Conservation (phyloP, 2,888 invertebrate genomes). For the Leucophenga montana region DNA sequence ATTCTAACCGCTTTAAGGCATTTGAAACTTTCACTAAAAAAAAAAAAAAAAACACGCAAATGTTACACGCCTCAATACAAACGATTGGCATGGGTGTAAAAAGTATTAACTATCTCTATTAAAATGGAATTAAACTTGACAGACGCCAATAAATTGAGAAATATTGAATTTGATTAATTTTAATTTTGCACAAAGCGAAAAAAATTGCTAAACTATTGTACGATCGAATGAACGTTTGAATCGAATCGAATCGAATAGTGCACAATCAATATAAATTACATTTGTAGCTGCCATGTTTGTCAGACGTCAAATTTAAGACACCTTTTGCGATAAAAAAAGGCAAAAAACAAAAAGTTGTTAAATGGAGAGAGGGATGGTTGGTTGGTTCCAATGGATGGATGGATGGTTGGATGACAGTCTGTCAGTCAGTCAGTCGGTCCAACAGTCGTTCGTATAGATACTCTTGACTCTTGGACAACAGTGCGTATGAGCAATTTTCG, state of each 20-base stretch:
- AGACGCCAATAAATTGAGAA: constrained; percentile 22
- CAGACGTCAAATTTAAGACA: constrained; percentile 17
- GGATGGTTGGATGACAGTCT: not conserved
- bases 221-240: too few species aligned
- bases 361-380: not conserved
- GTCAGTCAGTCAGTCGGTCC: constrained; percentile 12
- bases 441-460: not conserved
- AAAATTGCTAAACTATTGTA: too few species aligned
- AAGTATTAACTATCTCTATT: not conserved
- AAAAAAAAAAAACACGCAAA: too few species aligned
- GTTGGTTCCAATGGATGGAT: not conserved
- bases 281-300: constrained; percentile 23
- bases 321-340: not conserved
- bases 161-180: constrained; percentile 28
- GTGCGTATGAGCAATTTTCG: constrained; percentile 19
- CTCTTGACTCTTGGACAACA: not conserved
- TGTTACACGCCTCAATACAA: not conserved
- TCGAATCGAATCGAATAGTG: not conserved
- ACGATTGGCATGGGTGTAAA: constrained; percentile 10
- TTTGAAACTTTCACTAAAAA: too few species aligned
- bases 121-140: constrained; percentile 11
- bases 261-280: constrained; percentile 20
- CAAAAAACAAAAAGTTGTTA: not conserved
- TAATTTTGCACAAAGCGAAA: constrained; percentile 2
- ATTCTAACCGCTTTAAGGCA: too few species aligned